Evolutionary conservation across 2,797 vertebrate species (phyloP).

Genomic region (Spinus olivaceus): DNA sequence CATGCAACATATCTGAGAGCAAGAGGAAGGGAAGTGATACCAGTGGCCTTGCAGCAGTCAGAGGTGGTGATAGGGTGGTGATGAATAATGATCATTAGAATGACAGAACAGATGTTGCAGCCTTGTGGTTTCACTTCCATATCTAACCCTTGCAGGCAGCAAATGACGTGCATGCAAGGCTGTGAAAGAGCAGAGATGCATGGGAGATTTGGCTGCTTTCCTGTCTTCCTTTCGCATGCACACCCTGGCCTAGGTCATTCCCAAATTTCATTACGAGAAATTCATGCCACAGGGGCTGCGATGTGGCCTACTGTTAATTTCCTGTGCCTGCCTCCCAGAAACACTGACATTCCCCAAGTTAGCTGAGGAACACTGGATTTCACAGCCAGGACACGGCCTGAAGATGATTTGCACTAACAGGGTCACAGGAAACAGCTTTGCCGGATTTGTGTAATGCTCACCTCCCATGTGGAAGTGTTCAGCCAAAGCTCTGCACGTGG

Average conservation of each 20-base stretch:
- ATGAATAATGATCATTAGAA: background rate
- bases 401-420: background rate
- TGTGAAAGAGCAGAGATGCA: background rate
- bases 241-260: accelerated
- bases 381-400: background rate
- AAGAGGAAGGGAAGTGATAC: background rate
- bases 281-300: background rate
- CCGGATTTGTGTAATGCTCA: background rate
- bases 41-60: background rate
- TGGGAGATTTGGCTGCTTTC: background rate
- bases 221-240: background rate
- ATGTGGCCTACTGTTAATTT: background rate
- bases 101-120: constrained; percentile 26
- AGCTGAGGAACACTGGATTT: background rate
- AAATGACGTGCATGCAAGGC: accelerated
- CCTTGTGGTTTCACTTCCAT: background rate
- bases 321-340: background rate
- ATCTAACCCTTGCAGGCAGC: background rate
- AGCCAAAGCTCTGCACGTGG: background rate
- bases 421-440: background rate
- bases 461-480: background rate
- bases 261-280: background rate
- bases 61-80: background rate
- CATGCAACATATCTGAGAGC: background rate
- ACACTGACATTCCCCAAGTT: background rate